Base-by-base conservation (phyloP, 2,888 invertebrate genomes). In the Agrochola macilenta region DNA sequence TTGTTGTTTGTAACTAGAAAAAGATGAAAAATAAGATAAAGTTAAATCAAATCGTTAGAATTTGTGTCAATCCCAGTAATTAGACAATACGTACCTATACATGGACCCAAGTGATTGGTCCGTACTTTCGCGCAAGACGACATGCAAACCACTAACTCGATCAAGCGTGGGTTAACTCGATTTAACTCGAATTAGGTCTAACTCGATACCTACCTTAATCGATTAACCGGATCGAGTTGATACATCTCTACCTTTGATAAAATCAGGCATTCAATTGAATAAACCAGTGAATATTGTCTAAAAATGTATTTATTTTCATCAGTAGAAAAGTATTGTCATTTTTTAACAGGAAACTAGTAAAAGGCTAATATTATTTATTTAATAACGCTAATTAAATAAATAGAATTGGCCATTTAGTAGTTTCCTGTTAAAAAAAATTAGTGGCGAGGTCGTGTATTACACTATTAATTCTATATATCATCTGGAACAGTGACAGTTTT, bases 61-160 rank as follows among this genome's bases (percentile, higher is more conserved):
- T 60, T 26, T 35, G 5, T 35, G 12, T 23, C n/a, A 43, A 46
- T 68, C 17, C 14, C 35, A 26, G 12, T 72, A 65, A 60, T 30
- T 49, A 20, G 35, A 46, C n/a, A 60, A 35, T 46, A 23, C 23
- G 20, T 46, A 26, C 23, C 12, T 49, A 30, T 7, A 30, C 20
- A 20, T 23, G 7, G 8, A 76, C 20, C 39, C 8, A 17, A 30
- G 26, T 60, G 12, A 60, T 61, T 57, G 14, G 49, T 57, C 30
- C 3, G 0, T 52, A 65, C 49, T 23, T 66, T 81, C 14, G 49
- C 39, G 8, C 43, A 61, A 73, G 72, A 66, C 54, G 69, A 70
- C 46, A 65, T 60, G 46, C 65, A 73, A 66, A 72, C 81, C 78
- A n/a, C 64, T 64, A 66, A 82, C 61, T 61, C 49, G n/a, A 73